These are phyloP conservation scores for Heliconius ismenius DNA, from an alignment of 2,888 invertebrate species.

Conservation along the genomic window DNA sequence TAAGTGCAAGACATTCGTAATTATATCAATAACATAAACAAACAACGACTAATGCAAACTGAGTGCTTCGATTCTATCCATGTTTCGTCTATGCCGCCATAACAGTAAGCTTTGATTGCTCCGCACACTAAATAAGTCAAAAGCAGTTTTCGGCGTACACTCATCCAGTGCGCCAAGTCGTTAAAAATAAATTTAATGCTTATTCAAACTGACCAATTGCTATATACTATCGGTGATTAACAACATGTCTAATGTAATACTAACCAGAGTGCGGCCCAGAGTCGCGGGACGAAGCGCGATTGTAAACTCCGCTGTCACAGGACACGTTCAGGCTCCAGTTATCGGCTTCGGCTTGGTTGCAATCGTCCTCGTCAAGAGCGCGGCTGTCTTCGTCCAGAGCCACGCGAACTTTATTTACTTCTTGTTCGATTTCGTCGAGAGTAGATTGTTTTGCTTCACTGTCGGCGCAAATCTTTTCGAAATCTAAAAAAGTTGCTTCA, in stretches of 20 bases:
- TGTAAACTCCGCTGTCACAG: constrained; percentile 83
- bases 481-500: constrained; percentile 76
- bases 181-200: constrained; percentile 69
- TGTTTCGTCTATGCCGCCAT: constrained; percentile 63
- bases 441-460: constrained; percentile 68
- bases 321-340: constrained; percentile 81
- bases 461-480: constrained; percentile 66
- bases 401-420: constrained; percentile 77
- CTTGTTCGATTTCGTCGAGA: constrained; percentile 76
- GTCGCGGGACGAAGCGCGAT: constrained; percentile 81
- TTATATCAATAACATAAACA: constrained; percentile 78
- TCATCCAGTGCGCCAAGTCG: constrained; percentile 53
- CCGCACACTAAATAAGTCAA: constrained; percentile 63
- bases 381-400: constrained; percentile 77
- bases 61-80: constrained; percentile 62
- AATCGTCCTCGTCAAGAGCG: constrained; percentile 75
- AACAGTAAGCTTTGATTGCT: constrained; percentile 57
- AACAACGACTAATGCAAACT: constrained; percentile 66
- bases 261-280: constrained; percentile 80
- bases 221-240: constrained; percentile 45
- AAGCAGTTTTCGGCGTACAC: constrained; percentile 57
- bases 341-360: constrained; percentile 73
- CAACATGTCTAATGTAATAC: constrained; percentile 49
- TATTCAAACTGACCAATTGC: constrained; percentile 53
- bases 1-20: constrained; percentile 76